A percentile compares a stretch with the other conserved stretches of the same genome.
Conservation (phyloP, 1,140 invertebrate species). For the Tyrophagus putrescentiae region DNA sequence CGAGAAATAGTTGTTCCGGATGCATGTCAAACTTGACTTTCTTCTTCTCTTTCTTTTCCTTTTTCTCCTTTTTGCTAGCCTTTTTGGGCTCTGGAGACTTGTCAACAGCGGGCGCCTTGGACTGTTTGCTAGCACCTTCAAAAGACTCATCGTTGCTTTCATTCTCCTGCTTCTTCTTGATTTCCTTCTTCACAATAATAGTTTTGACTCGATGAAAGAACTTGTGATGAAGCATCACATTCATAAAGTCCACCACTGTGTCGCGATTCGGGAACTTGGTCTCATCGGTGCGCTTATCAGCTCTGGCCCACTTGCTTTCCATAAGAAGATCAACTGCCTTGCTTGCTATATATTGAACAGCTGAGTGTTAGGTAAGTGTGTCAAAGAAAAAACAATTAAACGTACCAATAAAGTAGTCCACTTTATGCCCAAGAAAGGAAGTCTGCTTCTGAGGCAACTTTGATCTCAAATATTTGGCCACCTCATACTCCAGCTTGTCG, state of each 20-base stretch:
- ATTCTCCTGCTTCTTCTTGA: constrained; percentile 37
- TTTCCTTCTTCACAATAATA: constrained; percentile 51
- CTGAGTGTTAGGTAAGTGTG: constrained; percentile 2
- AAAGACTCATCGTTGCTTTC: constrained; percentile 25
- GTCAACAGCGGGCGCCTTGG: constrained; percentile 24
- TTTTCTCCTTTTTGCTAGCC: constrained; percentile 34
- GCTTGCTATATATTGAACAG: constrained; percentile 33
- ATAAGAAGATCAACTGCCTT: constrained; percentile 81
- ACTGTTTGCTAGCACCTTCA: constrained; percentile 32
- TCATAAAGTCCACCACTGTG: constrained; percentile 42
- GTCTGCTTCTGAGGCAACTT: constrained; percentile 86
- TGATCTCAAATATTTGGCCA: constrained; percentile 82
- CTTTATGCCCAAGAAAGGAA: constrained; percentile 85
- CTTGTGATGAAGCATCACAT: constrained; percentile 67
- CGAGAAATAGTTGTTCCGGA: constrained; percentile 79
- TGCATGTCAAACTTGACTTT: constrained; percentile 83
- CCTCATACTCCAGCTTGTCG: constrained; percentile 73
- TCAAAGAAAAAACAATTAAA: constrained; percentile 17
- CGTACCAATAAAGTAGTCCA: constrained; percentile 85
- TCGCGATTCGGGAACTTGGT: constrained; percentile 64
- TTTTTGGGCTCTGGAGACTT: constrained; percentile 33
- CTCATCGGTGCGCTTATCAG: constrained; percentile 43
- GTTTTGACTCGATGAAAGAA: constrained; percentile 88
- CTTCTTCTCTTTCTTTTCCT: constrained; percentile 41
- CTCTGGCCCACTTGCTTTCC: constrained; percentile 74